These are phyloP conservation scores for Galerucella pusilla DNA, from an alignment of 2,888 invertebrate species.

Conservation along the genomic window DNA sequence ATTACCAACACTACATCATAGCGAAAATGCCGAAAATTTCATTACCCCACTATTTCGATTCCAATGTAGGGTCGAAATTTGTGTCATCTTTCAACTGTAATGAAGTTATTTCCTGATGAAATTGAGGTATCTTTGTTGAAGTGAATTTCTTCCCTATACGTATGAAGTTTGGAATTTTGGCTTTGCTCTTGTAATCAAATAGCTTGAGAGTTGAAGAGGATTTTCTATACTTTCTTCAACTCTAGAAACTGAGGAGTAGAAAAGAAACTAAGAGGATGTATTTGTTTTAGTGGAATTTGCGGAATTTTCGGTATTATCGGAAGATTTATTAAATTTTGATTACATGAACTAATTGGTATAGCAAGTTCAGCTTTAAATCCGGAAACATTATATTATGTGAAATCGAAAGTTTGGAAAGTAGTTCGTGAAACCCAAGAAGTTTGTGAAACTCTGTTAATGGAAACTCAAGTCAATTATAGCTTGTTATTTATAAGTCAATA, in stretches of 20 bases:
- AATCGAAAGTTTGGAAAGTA: not conserved
- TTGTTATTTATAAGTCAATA: not conserved
- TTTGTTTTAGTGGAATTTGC: no score
- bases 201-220: no score
- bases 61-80: slow-evolving; percentile 24
- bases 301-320: no score
- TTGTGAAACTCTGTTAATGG: not conserved
- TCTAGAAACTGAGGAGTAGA: no score
- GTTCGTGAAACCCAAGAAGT: not conserved
- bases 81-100: slow-evolving; percentile 29
- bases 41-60: slow-evolving; percentile 27
- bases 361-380: no score
- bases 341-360: not conserved
- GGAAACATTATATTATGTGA: not conserved
- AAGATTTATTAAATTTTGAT: no score
- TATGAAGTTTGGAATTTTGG: not conserved
- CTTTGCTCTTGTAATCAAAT: not conserved
- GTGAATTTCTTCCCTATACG: slow-evolving; percentile 14
- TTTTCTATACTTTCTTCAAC: no score
- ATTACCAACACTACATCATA: slow-evolving; percentile 17
- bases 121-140: slow-evolving; percentile 23
- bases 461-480: not conserved
- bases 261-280: no score
- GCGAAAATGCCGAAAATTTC: slow-evolving; percentile 29
- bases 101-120: slow-evolving; percentile 18